phyloP scores from a whole-genome alignment of 2,113 vertebrate genomes.

The Oreochromis niloticus region DNA sequence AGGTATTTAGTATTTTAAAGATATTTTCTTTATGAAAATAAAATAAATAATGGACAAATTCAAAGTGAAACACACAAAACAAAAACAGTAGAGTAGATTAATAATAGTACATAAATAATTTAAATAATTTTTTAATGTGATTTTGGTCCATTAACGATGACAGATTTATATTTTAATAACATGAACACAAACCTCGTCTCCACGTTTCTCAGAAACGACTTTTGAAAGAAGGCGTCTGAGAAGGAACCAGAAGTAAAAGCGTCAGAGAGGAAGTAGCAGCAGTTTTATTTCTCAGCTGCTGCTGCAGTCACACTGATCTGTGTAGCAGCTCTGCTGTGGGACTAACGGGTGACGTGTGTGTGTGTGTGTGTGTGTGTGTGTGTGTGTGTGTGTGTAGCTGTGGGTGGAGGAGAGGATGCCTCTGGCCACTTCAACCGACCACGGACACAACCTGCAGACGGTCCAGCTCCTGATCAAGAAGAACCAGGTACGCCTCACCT shows the following conservation, averaged over 20 bases:
- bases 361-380: background rate
- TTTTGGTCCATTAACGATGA: background rate
- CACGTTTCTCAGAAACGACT: background rate
- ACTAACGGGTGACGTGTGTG: background rate
- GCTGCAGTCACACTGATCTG: accelerated
- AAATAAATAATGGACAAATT: no score
- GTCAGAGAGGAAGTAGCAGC: background rate
- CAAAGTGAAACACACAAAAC: background rate
- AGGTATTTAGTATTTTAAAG: no score
- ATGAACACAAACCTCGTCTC: background rate
- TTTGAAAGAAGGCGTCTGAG: accelerated
- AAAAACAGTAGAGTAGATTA: background rate
- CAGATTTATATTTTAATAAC: accelerated
- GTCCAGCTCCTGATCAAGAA: constrained; percentile 98
- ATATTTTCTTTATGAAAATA: no score
- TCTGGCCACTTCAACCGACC: constrained; percentile 91
- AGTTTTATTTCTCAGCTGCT: background rate
- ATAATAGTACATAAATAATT: no score
- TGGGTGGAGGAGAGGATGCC: constrained; percentile 90
- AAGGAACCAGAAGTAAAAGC: background rate
- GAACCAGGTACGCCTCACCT: constrained; percentile 81
- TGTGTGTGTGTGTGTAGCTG: constrained; percentile 31
- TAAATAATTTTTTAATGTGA: accelerated
- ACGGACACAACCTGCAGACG: constrained; percentile 96
- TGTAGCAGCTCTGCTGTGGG: background rate